A percentile compares a stretch with the other conserved stretches of the same genome.
These are phyloP conservation scores for Mechanitis messenoides DNA, from an alignment of 2,888 invertebrate genomes.

Conservation along the genomic window DNA sequence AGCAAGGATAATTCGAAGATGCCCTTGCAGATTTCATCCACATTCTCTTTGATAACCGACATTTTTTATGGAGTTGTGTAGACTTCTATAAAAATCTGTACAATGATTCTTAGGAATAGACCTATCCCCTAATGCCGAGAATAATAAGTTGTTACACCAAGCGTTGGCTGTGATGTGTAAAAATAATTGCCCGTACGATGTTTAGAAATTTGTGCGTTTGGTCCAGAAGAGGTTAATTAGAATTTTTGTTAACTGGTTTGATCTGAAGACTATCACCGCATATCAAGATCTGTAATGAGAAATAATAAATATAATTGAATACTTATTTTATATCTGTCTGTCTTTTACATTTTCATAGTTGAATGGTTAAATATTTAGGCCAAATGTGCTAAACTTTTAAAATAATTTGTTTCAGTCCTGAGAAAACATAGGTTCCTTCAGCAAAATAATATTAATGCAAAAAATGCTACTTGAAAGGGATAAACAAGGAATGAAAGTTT, in stretches of 20 bases:
- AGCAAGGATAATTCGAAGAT: constrained; percentile 56
- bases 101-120: constrained; percentile 38
- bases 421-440: too few relatives aligned
- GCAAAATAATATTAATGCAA: too few relatives aligned
- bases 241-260: constrained; percentile 38
- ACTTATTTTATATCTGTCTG: too few relatives aligned
- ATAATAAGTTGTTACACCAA: constrained; percentile 34
- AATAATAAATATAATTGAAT: neutral
- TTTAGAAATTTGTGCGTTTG: constrained; percentile 29
- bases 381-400: too few relatives aligned
- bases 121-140: constrained; percentile 43
- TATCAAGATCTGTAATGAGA: constrained; percentile 67
- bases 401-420: too few relatives aligned
- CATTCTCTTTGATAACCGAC: constrained; percentile 38
- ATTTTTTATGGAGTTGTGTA: constrained; percentile 27
- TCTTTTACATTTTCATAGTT: too few relatives aligned
- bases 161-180: constrained; percentile 21
- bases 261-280: constrained; percentile 61
- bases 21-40: constrained; percentile 43
- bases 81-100: constrained; percentile 35
- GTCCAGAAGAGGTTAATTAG: constrained; percentile 27
- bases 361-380: too few relatives aligned
- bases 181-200: constrained; percentile 44
- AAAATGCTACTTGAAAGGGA: too few relatives aligned
- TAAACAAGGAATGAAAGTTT: too few relatives aligned